Percentiles rank a stretch among this genome's conserved stretches.
Conservation (phyloP, 2,797 vertebrate species). For the Gymnopithys bicolor region DNA sequence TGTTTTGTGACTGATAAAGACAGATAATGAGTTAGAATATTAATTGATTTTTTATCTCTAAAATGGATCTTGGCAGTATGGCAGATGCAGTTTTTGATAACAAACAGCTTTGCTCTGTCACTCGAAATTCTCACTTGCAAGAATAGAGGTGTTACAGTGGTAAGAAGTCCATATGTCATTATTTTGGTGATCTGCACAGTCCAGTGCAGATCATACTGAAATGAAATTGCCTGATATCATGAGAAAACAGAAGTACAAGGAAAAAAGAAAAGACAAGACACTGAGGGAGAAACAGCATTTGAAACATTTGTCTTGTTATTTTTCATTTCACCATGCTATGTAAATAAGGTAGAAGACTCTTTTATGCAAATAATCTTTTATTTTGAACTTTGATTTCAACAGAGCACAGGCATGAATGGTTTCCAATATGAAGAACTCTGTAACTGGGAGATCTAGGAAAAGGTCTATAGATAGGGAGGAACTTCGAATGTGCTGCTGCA, state of each 20-base stretch:
- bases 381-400: conserved; percentile 61
- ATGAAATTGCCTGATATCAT: conserved; percentile 55
- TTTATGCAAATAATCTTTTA: conserved; percentile 10
- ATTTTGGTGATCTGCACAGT: conserved; percentile 55
- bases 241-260: not conserved
- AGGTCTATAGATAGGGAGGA: conserved; percentile 17
- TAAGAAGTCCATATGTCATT: conserved; percentile 64
- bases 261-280: not conserved
- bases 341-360: conserved; percentile 44
- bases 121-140: conserved; percentile 74
- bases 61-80: conserved; percentile 70
- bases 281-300: not conserved
- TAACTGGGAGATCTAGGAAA: conserved; percentile 11
- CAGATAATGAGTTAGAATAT: conserved; percentile 75
- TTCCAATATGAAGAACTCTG: conserved; percentile 24
- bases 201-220: conserved; percentile 44
- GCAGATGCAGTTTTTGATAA: conserved; percentile 74
- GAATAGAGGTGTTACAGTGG: conserved; percentile 58
- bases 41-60: conserved; percentile 71
- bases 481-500: not conserved
- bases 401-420: not conserved
- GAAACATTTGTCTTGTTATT: conserved; percentile 30
- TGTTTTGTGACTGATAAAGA: conserved; percentile 63
- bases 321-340: not conserved
- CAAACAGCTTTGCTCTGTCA: conserved; percentile 76